Base-by-base conservation (phyloP, 1,140 invertebrate species). In the Vollenhovia emeryi region DNA sequence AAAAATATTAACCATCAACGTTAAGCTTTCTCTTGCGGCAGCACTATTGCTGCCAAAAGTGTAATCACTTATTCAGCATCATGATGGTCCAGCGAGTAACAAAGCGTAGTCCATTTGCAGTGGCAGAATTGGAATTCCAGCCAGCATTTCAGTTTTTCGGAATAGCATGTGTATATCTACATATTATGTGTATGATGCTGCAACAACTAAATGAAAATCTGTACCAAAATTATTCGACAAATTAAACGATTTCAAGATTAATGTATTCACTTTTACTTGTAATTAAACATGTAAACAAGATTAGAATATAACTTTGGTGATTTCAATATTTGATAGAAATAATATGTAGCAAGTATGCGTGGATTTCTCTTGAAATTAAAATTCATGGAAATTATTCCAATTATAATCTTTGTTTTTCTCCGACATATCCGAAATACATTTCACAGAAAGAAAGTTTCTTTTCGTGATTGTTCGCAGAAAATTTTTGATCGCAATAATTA, bases 1-100 rank as follows among this genome's bases (percentile, higher is more conserved):
- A n/a, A 33, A 62, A 55, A 71, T 69, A 11, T 69, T 5, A 21
- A 50, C 4, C 24, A 27, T 64, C 11, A 50, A 48, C 11, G 21
- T 5, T n/a, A 52, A 55, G 7, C 18, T 55, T 57, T 6, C 13
- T 48, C 11, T 57, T 43, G 36, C 64, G 18, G 9, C n/a, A 21
- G n/a, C 21, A 33, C 30, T 18, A 36, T 78, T 71, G 64, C 64
- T 71, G 64, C 64, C 66, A 57, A 40, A 71, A 71, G 24, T 57
- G 36, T 57, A 80, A 80, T 80, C 50, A 71, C 9, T 79, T 79
- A 68, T 57, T 71, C 50, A 71, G 24, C 33, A 50, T 55, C 76
- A 27, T 21, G 43, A 13, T 79, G 21, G 15, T 43, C 18, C 8
- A 40, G 48, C 8, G 64, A 57, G 36, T 40, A 71, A 80, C 78